phyloP scores from a whole-genome alignment of 2,113 vertebrate genomes.

The Hippocampus abdominalis region DNA sequence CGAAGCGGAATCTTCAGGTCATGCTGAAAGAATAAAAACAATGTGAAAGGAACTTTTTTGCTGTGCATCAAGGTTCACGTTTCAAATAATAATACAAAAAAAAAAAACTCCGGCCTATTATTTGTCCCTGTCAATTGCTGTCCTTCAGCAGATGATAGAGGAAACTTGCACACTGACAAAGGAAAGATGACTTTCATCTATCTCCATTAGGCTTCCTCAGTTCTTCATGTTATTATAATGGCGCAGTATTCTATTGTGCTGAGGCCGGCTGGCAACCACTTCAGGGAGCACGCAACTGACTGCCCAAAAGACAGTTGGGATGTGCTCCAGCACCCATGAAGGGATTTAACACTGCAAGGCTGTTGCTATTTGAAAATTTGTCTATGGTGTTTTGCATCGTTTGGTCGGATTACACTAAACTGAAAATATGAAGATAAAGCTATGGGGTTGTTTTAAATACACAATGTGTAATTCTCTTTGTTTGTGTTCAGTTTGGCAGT shows the following conservation, averaged over 20 bases:
- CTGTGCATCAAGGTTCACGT: conserved; percentile 25
- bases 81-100: conserved; percentile 33
- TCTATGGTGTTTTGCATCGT: too few relatives aligned
- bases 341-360: too few relatives aligned
- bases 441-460: too few relatives aligned
- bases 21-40: conserved; percentile 9
- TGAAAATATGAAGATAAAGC: too few relatives aligned
- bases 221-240: conserved; percentile 36
- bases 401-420: too few relatives aligned
- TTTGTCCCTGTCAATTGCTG: conserved; percentile 24
- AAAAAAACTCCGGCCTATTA: conserved; percentile 28
- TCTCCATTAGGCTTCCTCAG: conserved; percentile 41
- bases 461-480: too few relatives aligned
- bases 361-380: too few relatives aligned
- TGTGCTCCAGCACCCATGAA: too few relatives aligned
- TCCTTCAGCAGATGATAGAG: conserved; percentile 38
- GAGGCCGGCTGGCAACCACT: too few relatives aligned
- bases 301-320: too few relatives aligned
- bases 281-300: too few relatives aligned
- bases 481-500: too few relatives aligned
- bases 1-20: conserved; percentile 1
- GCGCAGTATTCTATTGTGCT: conserved; percentile 22
- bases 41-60: neutral
- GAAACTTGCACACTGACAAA: conserved; percentile 35
- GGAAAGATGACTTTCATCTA: conserved; percentile 47